These are phyloP conservation scores for Ciconia nigra DNA, from an alignment of 2,797 vertebrate species.

Conservation along the genomic window DNA sequence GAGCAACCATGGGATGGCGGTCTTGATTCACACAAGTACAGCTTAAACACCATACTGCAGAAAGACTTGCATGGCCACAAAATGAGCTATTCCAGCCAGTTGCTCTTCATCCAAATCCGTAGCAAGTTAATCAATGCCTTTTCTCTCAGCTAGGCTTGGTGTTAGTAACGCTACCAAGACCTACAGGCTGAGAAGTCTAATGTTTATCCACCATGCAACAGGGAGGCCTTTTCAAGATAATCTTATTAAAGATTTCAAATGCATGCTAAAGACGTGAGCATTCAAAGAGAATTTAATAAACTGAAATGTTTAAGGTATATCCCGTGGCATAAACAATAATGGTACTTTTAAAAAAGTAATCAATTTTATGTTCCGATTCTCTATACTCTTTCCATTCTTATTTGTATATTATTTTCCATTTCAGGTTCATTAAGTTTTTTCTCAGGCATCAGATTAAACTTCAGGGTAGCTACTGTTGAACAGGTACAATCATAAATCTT, in stretches of 20 bases:
- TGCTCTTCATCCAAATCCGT: neutral
- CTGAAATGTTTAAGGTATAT: neutral
- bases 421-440: neutral
- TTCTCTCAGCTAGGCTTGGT: neutral
- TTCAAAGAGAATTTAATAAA: neutral
- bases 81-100: neutral
- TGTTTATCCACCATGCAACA: neutral
- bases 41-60: neutral
- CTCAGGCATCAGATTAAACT: neutral
- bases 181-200: neutral
- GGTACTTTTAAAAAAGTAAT: neutral
- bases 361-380: neutral
- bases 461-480: neutral
- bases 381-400: neutral
- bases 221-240: neutral
- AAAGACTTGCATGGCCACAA: neutral
- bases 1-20: conserved; percentile 61
- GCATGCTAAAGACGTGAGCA: neutral
- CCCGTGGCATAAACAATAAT: neutral
- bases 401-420: neutral
- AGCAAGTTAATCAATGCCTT: neutral
- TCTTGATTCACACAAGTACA: neutral
- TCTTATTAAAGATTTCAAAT: neutral
- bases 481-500: neutral
- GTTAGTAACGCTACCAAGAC: neutral